Evolutionary conservation across 2,888 invertebrate species (phyloP).

Genomic region (Physocephala rufipes): DNA sequence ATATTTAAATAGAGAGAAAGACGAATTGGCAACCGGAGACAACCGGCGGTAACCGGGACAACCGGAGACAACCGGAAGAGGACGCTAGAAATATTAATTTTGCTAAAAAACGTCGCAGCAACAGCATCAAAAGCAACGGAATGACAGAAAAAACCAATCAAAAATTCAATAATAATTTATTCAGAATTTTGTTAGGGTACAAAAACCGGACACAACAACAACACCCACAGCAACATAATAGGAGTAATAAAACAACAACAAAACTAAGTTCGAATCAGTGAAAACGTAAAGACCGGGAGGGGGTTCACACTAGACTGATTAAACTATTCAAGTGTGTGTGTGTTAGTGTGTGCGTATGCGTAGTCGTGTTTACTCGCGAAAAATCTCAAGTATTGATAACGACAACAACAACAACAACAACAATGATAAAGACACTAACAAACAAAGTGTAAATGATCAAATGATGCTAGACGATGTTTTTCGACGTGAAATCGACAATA

Average conservation of each 20-base stretch:
- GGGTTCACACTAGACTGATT: not conserved
- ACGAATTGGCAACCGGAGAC: too few relatives aligned
- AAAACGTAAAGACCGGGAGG: not conserved
- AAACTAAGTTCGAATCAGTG: not conserved
- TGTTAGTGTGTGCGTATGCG: not conserved
- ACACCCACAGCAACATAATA: not conserved
- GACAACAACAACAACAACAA: conserved; percentile 12
- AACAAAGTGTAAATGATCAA: not conserved
- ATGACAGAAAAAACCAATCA: not conserved
- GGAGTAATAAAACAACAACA: not conserved
- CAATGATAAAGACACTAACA: conserved; percentile 13
- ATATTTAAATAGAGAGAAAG: too few relatives aligned
- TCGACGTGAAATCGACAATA: not conserved
- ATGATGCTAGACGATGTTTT: not conserved
- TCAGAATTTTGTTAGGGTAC: too few relatives aligned
- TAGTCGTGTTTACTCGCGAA: conserved; percentile 18
- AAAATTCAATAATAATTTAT: not conserved
- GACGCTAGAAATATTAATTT: not conserved
- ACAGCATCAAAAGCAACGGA: conserved; percentile 1
- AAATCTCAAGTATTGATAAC: conserved; percentile 8
- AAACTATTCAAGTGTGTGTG: not conserved
- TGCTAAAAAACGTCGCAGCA: not conserved
- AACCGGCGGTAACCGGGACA: too few relatives aligned
- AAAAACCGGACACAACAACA: not conserved
- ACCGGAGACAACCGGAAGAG: too few relatives aligned